These are phyloP conservation scores for Pomatostomus ruficeps DNA, from an alignment of 2,113 vertebrate species.

Conservation along the genomic window DNA sequence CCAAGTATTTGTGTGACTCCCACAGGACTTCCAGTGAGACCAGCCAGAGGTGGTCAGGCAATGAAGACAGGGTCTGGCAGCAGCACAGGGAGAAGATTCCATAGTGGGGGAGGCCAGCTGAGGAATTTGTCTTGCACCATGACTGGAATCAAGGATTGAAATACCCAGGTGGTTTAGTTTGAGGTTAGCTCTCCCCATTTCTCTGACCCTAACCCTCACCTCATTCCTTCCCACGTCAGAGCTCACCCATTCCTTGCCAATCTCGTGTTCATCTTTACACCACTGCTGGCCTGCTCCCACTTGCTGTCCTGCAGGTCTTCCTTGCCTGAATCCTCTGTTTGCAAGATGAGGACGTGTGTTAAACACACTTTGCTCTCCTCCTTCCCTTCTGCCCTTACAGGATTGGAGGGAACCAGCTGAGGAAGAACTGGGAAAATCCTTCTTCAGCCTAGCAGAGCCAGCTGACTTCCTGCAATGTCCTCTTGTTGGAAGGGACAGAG, in stretches of 20 bases:
- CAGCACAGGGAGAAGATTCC: neutral
- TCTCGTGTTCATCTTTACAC: neutral
- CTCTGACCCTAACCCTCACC: neutral
- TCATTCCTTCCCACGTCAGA: neutral
- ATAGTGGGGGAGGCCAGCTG: neutral
- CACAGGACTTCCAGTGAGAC: neutral
- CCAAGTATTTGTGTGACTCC: neutral
- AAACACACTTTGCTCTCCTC: neutral
- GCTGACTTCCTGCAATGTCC: neutral
- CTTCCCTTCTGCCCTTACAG: neutral
- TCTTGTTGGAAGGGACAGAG: neutral
- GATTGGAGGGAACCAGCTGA: neutral
- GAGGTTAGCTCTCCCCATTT: neutral
- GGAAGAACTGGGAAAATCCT: neutral
- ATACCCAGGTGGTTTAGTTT: neutral
- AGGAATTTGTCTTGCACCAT: neutral
- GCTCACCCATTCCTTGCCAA: neutral
- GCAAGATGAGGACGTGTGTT: neutral
- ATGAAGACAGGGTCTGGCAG: neutral
- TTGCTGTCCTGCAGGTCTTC: neutral
- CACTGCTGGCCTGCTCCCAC: accelerated
- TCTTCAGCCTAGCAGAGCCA: neutral
- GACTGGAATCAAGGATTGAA: neutral
- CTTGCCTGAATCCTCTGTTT: neutral
- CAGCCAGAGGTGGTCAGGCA: neutral